These are phyloP conservation scores for Tribolium freemani DNA, from an alignment of 2,888 invertebrate genomes.

Conservation along the genomic window DNA sequence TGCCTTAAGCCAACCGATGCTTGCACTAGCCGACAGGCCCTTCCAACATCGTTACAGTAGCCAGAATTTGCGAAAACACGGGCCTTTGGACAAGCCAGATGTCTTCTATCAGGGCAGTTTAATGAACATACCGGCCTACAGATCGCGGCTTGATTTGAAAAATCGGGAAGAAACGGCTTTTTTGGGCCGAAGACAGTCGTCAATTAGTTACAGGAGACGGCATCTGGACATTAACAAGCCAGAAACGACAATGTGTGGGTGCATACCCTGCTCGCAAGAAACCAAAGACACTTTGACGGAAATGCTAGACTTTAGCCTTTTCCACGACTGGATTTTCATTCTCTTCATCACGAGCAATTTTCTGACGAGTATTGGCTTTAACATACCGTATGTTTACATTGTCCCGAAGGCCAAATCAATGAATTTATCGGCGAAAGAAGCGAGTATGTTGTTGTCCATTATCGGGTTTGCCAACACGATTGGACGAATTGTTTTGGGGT, in stretches of 20 bases:
- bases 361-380: constrained; percentile 94
- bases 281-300: constrained; percentile 79
- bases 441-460: constrained; percentile 81
- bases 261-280: constrained; percentile 75
- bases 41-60: constrained; percentile 71
- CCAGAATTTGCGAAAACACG: constrained; percentile 63
- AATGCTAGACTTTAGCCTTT: constrained; percentile 89
- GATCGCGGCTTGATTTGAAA: constrained; percentile 59
- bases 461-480: constrained; percentile 91
- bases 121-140: constrained; percentile 64
- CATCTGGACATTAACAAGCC: constrained; percentile 45
- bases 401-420: constrained; percentile 79
- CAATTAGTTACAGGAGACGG: constrained; percentile 49
- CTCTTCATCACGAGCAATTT: constrained; percentile 95
- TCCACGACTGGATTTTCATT: constrained; percentile 89
- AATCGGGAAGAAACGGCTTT: constrained; percentile 55
- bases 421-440: constrained; percentile 71
- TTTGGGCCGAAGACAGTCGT: constrained; percentile 55
- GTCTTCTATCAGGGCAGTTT: constrained; percentile 90
- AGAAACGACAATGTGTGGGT: constrained; percentile 68
- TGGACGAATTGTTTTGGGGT: constrained; percentile 91
- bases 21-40: constrained; percentile 63
- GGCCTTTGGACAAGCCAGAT: constrained; percentile 89
- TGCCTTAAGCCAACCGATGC: constrained; percentile 80
- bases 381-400: constrained; percentile 92